A percentile compares a stretch with the other conserved stretches of the same genome.
These are phyloP conservation scores for Camelus dromedarius DNA, from an alignment of 2,113 vertebrate genomes.

Conservation along the genomic window DNA sequence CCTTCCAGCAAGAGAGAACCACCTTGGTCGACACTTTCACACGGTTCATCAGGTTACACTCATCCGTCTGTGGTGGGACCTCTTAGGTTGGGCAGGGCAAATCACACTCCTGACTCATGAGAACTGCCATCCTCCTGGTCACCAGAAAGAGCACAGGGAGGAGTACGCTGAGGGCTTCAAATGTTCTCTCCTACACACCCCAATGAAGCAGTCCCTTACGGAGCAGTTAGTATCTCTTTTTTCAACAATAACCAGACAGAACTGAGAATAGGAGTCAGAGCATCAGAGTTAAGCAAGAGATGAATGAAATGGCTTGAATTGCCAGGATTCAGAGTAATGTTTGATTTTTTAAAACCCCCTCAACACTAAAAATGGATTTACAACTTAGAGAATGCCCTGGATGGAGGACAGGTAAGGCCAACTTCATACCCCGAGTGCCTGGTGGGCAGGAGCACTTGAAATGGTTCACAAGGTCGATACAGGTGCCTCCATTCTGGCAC, in stretches of 20 bases:
- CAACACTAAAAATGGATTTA: background rate
- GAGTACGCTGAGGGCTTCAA: background rate
- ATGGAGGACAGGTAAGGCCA: background rate
- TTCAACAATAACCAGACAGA: background rate
- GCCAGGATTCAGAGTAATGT: background rate
- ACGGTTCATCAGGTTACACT: too few relatives aligned
- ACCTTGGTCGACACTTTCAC: background rate
- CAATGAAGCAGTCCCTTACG: rapidly evolving
- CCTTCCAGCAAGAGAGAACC: background rate
- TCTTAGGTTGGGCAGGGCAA: background rate
- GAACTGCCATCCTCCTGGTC: background rate
- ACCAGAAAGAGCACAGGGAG: background rate
- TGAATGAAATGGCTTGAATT: background rate
- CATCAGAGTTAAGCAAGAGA: background rate
- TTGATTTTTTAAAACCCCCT: background rate
- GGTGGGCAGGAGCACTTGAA: conserved; percentile 95
- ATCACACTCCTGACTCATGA: background rate
- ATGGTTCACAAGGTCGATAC: conserved; percentile 94
- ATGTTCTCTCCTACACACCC: background rate
- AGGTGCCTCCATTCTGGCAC: conserved; percentile 93
- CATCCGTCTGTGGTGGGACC: background rate
- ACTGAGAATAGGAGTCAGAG: background rate
- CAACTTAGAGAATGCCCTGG: background rate
- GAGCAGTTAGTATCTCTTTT: background rate
- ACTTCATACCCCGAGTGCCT: conserved; percentile 92